Base-by-base conservation (phyloP, 2,797 vertebrate genomes). In the Falco concolor region DNA sequence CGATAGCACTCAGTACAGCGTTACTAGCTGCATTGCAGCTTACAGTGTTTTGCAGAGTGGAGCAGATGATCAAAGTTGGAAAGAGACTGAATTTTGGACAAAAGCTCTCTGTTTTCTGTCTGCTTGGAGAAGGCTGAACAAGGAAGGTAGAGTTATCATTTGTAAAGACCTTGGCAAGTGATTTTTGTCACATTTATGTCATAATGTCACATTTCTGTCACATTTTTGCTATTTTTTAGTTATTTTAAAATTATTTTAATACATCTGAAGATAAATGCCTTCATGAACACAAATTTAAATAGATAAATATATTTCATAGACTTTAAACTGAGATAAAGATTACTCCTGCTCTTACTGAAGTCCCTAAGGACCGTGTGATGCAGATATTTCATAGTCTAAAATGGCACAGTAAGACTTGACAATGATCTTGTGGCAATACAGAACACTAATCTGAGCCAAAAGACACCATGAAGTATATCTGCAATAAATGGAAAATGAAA, bases 401-500 rank as follows among this genome's bases (percentile, higher is more conserved):
- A 90, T 57, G 54, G 24, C 76, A 74, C 45, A 67, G 54, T 60
- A 69, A 78, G 21, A 67, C 23, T 64, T 5, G 2, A n/a, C 50
- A 79, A 57, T 73, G 59, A 79, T 79, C 77, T 94, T 87, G 28
- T 87, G 76, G n/a, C 65, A 81, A 28, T 36, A 74, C 10, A 60
- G 85, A 90, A 64, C 70, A 68, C 49, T 82, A 67, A 89, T 79
- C 63, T 77, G 56, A 90, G 88, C 77, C 77, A 94, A 56, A 90
- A 47, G 90, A 86, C 78, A 60, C 86, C 0, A 0, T 74, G 85
- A 95, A 82, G 24, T 83, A 18, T 72, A 28, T 64, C 77, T 57
- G 38, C 25, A 90, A 73, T 70, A 95, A 93, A 84, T 45, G 44
- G n/a, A 87, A 90, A 94, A 54, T 53, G 36, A 82, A 95, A 81